Evolutionary conservation across 1,140 invertebrate genomes (phyloP), one percentile per base, ranked within the genome.

Genomic region (Bombus waltoni): DNA sequence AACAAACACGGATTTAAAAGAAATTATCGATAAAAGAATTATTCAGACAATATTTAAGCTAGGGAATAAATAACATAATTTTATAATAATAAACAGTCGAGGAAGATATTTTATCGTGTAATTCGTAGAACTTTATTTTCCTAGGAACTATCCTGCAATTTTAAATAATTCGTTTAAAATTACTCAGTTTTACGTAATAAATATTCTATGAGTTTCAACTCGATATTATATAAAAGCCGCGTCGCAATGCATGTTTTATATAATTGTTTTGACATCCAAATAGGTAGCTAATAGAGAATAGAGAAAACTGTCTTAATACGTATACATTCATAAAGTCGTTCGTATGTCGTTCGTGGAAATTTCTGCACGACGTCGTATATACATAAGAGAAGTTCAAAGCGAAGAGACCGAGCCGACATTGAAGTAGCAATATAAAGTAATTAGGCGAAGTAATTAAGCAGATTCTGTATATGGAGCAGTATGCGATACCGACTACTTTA

Each of bases 361-460:
- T 32, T 81, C 35, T 32, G 28, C 28, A 38, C 25, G 32, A 53
- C 25, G 59, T 18, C 25, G 65, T 68, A 66, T 5, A 22, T 40
- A 44, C 57, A 47, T 6, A 71, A 71, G 40, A 28, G 6, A 57
- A 81, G 42, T 74, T 82, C 65, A 11, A 57, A 77, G 25, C 9
- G n/a, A 38, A 70, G 38, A 59, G 8, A 78, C 40, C 44, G 28
- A 68, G 25, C 2, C 28, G 38, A 44, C 73, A 53, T 68, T 57
- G 66, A 42, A 78, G 70, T 57, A n/a, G 82, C 35, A 44, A 78
- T 78, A 84, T 11, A 84, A 78, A 84, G n/a, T 40, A 81, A 73
- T 81, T 81, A 81, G 71, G 6, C 25, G 15, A 77, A 83, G 65
- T 75, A 81, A 81, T 81, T 81, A 81, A 76, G 65, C 59, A 77